Evolutionary conservation across 2,797 vertebrate species (phyloP).

Genomic region (Bufotes viridis): DNA sequence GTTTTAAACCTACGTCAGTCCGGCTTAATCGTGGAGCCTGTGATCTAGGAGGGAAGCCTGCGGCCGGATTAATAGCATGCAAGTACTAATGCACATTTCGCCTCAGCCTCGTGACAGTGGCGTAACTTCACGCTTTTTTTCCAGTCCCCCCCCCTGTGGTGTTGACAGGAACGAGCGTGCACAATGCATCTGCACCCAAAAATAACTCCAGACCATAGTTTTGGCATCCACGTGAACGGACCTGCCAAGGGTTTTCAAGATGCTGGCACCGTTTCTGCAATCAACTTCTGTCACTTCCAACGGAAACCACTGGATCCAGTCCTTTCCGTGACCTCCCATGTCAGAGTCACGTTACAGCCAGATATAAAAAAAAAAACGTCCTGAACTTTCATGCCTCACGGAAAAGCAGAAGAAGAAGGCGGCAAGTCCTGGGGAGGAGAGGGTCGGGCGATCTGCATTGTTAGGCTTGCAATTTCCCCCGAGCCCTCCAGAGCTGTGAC

Average conservation of each 20-base stretch:
- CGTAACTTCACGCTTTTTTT: not conserved
- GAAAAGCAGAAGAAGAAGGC: not conserved
- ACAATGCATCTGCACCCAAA: slow-evolving; percentile 52
- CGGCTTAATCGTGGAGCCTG: slow-evolving; percentile 49
- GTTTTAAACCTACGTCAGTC: slow-evolving; percentile 59
- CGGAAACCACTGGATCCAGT: slow-evolving; percentile 32
- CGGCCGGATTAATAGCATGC: slow-evolving; percentile 48
- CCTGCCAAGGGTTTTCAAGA: slow-evolving; percentile 44
- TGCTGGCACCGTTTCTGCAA: slow-evolving; percentile 44
- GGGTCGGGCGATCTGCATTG: not conserved
- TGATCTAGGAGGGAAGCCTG: slow-evolving; percentile 49
- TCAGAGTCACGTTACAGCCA: slow-evolving; percentile 13
- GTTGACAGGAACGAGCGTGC: not conserved
- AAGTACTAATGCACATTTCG: slow-evolving; percentile 28
- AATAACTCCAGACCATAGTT: slow-evolving; percentile 43
- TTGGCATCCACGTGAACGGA: slow-evolving; percentile 44
- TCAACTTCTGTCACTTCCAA: slow-evolving; percentile 37
- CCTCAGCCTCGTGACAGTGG: slow-evolving; percentile 22
- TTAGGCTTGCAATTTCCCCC: not conserved
- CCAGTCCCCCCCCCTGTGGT: not conserved
- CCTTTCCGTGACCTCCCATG: slow-evolving; percentile 23
- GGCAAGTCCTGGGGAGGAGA: not conserved
- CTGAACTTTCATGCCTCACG: not conserved
- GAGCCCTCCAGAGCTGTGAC: not conserved
- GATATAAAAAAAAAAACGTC: not conserved